Conservation (phyloP, 2,113 vertebrate species). For the Garra rufa region DNA sequence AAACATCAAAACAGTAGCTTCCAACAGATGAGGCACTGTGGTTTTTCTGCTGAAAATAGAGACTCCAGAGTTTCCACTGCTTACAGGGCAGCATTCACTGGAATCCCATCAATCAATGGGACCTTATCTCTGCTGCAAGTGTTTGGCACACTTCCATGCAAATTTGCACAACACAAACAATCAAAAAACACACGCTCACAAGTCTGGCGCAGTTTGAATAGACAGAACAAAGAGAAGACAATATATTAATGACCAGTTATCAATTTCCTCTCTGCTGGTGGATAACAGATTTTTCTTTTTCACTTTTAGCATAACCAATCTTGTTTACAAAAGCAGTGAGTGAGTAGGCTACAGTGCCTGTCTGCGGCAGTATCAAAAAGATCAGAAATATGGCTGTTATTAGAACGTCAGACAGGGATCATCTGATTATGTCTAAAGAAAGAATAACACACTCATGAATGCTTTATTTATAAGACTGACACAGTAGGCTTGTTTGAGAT, state of each 20-base stretch:
- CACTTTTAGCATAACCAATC: not conserved
- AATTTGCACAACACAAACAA: conserved; percentile 50
- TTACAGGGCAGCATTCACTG: conserved; percentile 6
- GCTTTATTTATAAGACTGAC: conserved; percentile 4
- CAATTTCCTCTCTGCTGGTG: conserved; percentile 21
- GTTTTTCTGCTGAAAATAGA: conserved; percentile 1
- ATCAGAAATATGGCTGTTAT: not conserved
- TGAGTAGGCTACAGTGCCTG: not conserved
- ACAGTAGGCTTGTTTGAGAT: not conserved
- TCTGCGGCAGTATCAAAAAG: not conserved
- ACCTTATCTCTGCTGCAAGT: conserved; percentile 46
- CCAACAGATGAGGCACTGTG: not conserved
- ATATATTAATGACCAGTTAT: conserved; percentile 44
- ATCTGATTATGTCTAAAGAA: conserved; percentile 11
- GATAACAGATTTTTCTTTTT: not conserved
- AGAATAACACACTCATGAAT: not conserved
- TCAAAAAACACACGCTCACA: conserved; percentile 36
- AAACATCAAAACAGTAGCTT: not conserved
- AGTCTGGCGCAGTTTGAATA: conserved; percentile 27
- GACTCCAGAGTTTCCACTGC: conserved; percentile 6
- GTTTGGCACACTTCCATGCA: conserved; percentile 51
- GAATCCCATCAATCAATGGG: conserved; percentile 54
- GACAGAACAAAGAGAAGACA: conserved; percentile 42
- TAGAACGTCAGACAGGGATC: not conserved
- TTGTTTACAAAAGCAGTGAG: conserved; percentile 7